Evolutionary conservation across 2,113 vertebrate species (phyloP).

Genomic region (Rhinoderma darwinii): DNA sequence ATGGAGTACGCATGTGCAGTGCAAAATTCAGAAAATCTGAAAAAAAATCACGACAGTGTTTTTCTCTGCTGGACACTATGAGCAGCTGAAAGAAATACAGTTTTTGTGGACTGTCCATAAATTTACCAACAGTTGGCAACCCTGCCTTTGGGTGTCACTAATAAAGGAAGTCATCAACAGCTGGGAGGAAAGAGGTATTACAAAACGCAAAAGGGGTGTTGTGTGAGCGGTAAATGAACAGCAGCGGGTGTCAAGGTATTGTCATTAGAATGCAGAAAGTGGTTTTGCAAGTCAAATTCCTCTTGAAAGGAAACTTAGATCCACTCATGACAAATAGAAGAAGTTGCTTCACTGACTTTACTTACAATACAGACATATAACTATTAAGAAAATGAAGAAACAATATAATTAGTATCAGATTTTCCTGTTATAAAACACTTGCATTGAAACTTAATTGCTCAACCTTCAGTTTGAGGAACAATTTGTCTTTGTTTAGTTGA

Average conservation of each 20-base stretch:
- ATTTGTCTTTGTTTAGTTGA: background rate
- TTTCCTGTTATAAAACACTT: background rate
- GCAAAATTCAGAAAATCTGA: no score
- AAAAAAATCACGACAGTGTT: no score
- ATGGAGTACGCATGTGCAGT: no score
- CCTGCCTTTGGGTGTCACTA: no score
- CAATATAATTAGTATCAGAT: background rate
- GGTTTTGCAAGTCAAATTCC: no score
- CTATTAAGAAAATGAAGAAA: background rate
- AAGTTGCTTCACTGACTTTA: background rate
- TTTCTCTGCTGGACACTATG: no score
- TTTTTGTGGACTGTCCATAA: no score
- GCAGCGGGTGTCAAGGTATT: background rate
- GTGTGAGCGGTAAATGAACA: background rate
- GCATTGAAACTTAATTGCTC: background rate
- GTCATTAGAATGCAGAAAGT: background rate
- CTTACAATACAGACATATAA: background rate
- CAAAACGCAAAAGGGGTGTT: no score
- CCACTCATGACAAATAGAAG: background rate
- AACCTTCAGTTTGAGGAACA: conserved; percentile 1
- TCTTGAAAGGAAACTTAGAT: background rate
- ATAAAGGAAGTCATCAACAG: no score
- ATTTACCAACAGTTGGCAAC: no score
- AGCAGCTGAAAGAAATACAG: no score
- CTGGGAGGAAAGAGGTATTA: no score